Evolutionary conservation across 23 tunicate genomes (phyloP), one percentile per base, ranked within the genome.

Genomic region (Diplosoma virens): DNA sequence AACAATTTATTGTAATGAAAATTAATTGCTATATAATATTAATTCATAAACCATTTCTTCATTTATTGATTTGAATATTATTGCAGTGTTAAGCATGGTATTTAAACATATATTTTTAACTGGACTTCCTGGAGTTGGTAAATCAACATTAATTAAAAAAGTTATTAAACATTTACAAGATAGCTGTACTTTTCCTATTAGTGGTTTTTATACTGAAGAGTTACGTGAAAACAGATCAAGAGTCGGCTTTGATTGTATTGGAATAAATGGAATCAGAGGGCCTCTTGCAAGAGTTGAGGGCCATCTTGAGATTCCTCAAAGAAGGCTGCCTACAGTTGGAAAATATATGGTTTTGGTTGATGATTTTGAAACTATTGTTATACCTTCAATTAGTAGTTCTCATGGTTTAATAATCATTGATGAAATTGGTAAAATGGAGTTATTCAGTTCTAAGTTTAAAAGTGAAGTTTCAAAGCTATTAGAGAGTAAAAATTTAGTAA

Each of bases 381-480:
- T 77, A 30, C 88, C 96, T 14, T 37, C 64, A 41, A 33, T 87
- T 0, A 66, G 52, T 0, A 3, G 3, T 3, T 27, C 6, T 23
- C 32, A 6, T 25, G 61, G 78, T 3, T 4, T 80, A 3, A 47
- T 72, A 64, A 76, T 89, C 50, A 32, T 82, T 47, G 96, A 89
- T 71, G 96, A 89, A 71, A 71, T 89, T 47, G 96, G 96, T n/a
- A 89, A 89, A 89, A 89, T 89, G 96, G 96, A 89, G 61, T 58
- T 89, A 35, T 71, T 89, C 52, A 78, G 88, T 71, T 68, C 73
- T 58, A 60, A 33, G 17, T 89, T 89, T 33, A 72, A 83, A 71
- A 27, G 64, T 25, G 47, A 82, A 71, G 80, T 83, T 4, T 24
- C 47, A 9, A 61, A 83, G 3, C 11, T 89, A 24, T 70, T 89